A percentile compares a stretch with the other conserved stretches of the same genome.
phyloP scores from a whole-genome alignment of 2,797 vertebrate genomes.

The Zenarchopterus dispar region DNA sequence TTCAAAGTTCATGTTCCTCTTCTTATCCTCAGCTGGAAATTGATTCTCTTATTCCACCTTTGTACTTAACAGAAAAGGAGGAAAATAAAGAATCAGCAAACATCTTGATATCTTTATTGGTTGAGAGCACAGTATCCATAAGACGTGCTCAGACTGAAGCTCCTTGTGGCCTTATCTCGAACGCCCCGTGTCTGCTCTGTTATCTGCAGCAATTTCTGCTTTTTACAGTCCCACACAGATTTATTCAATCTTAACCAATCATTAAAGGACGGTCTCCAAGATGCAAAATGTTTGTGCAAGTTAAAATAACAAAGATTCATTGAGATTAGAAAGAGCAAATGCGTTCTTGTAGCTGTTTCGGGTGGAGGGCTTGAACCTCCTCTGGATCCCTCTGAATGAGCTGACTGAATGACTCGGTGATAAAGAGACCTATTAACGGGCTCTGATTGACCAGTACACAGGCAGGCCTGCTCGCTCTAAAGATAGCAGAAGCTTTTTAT shows the following conservation, averaged over 20 bases:
- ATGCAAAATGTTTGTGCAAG: conserved; percentile 1
- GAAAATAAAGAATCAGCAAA: background rate
- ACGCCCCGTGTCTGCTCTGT: conserved; percentile 1
- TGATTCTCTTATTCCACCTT: background rate
- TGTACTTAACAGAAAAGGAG: background rate
- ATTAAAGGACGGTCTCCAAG: conserved; percentile 25
- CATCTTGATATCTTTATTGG: background rate
- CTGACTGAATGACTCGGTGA: conserved; percentile 38
- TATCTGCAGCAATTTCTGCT: conserved; percentile 11
- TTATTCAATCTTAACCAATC: conserved; percentile 32
- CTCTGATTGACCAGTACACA: conserved; percentile 66
- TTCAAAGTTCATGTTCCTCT: too few species aligned
- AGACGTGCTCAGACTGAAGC: conserved; percentile 1
- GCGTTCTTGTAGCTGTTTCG: conserved; percentile 7
- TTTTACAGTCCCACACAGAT: conserved; percentile 2
- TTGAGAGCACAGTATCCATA: background rate
- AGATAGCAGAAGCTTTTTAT: conserved; percentile 73
- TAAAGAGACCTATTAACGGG: conserved; percentile 68
- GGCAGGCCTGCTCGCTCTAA: conserved; percentile 46
- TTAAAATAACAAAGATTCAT: conserved; percentile 7
- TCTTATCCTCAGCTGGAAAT: too few species aligned
- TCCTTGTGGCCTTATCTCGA: conserved; percentile 16
- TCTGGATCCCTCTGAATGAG: conserved; percentile 22
- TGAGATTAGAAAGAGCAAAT: conserved; percentile 20
- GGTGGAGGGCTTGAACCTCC: conserved; percentile 4